Evolutionary conservation across 2,113 vertebrate species (phyloP).

Genomic region (Daphoenositta chrysoptera): DNA sequence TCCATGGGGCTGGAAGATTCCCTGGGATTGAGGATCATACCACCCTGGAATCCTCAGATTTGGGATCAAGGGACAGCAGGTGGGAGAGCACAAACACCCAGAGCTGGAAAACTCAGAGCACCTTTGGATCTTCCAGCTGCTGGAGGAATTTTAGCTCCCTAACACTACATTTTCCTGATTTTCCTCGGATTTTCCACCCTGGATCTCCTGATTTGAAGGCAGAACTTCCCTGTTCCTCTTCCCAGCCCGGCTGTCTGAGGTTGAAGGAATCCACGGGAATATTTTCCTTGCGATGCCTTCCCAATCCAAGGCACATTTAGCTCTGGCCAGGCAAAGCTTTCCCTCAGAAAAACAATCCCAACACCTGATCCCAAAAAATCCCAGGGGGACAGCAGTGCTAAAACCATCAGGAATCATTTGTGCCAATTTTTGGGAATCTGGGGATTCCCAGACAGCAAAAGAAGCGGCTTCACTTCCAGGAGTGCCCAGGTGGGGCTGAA

Average conservation of each 20-base stretch:
- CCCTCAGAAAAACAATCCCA: neutral
- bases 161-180: neutral
- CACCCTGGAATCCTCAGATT: neutral
- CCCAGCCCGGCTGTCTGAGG: neutral
- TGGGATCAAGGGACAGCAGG: neutral
- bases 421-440: neutral
- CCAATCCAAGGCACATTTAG: neutral
- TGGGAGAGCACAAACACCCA: neutral
- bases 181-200: neutral
- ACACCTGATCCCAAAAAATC: neutral
- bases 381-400: accelerated
- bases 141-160: neutral
- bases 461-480: neutral
- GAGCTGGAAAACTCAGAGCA: accelerated
- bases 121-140: neutral
- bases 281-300: neutral
- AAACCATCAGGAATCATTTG: neutral
- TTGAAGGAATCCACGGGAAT: neutral
- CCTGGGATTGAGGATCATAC: neutral
- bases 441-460: neutral
- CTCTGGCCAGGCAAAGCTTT: neutral
- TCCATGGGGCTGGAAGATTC: neutral
- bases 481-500: neutral
- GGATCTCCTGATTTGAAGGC: neutral
- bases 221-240: neutral